A percentile compares a stretch with the other conserved stretches of the same genome.
Evolutionary conservation across 2,888 invertebrate genomes (phyloP).

Genomic region (Hyposoter didymator): DNA sequence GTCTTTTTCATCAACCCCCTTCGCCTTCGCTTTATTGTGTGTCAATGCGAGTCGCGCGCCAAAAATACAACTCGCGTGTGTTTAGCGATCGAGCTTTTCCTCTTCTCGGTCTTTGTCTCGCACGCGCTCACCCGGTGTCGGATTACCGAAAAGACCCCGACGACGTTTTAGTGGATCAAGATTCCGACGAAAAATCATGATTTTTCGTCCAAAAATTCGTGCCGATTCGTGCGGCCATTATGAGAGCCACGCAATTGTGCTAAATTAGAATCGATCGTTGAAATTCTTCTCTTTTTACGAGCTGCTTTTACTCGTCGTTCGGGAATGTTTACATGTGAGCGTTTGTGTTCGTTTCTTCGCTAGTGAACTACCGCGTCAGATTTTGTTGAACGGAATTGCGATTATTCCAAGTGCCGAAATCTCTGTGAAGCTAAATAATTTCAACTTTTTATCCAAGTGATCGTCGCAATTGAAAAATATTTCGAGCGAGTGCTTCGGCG

Average conservation of each 20-base stretch:
- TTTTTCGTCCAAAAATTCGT: slow-evolving; percentile 16
- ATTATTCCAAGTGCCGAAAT: neutral
- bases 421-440: neutral
- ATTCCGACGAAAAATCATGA: slow-evolving; percentile 18
- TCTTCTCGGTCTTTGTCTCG: slow-evolving; percentile 50
- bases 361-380: neutral
- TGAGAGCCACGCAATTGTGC: neutral
- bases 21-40: slow-evolving; percentile 47
- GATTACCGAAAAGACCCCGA: slow-evolving; percentile 70
- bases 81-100: slow-evolving; percentile 69
- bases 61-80: slow-evolving; percentile 74
- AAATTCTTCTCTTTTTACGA: neutral
- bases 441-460: neutral
- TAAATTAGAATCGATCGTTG: neutral
- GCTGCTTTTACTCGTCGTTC: neutral
- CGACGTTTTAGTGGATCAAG: slow-evolving; percentile 23
- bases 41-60: slow-evolving; percentile 71
- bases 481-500: neutral
- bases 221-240: neutral
- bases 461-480: neutral
- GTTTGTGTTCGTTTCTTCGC: slow-evolving; percentile 1
- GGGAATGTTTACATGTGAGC: neutral
- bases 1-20: slow-evolving; percentile 3
- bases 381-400: neutral
- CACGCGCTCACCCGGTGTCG: slow-evolving; percentile 71